Conservation (phyloP, 2,797 vertebrate genomes). For the Gorsachius magnificus region DNA sequence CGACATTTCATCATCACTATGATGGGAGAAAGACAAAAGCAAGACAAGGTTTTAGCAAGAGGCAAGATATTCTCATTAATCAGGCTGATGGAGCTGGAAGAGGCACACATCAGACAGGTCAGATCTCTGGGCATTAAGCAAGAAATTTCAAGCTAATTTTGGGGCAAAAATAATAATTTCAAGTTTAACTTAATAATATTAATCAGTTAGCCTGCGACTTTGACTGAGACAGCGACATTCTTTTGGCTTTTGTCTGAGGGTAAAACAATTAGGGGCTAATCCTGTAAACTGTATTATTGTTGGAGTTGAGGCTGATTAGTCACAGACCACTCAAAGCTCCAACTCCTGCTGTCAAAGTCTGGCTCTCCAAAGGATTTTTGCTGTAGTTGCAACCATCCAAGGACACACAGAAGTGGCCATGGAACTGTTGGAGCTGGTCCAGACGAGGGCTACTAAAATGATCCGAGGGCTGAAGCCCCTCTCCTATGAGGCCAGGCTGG, state of each 20-base stretch:
- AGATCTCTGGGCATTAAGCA: background rate
- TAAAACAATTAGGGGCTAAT: conserved; percentile 15
- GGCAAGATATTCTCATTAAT: background rate
- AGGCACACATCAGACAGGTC: background rate
- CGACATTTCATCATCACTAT: fast-evolving
- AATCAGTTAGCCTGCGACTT: background rate
- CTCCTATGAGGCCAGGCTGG: no score
- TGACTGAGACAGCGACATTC: background rate
- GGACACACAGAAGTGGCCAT: background rate
- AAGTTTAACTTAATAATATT: background rate
- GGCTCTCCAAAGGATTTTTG: background rate
- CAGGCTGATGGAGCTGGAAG: background rate
- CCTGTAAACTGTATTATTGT: conserved; percentile 8
- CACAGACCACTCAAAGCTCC: background rate
- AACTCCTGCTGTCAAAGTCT: background rate
- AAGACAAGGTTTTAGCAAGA: background rate
- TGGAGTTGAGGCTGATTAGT: conserved; percentile 21
- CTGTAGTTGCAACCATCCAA: background rate
- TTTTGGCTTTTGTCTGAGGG: background rate
- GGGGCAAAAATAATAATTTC: background rate
- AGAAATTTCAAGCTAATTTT: background rate
- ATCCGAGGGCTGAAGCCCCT: no score
- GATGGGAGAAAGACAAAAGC: background rate
- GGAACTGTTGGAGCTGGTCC: no score
- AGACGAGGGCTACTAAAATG: no score